Evolutionary conservation across 2,797 vertebrate genomes (phyloP), one percentile per base, ranked within the genome.

Genomic region (Tauraco hartlaubi): DNA sequence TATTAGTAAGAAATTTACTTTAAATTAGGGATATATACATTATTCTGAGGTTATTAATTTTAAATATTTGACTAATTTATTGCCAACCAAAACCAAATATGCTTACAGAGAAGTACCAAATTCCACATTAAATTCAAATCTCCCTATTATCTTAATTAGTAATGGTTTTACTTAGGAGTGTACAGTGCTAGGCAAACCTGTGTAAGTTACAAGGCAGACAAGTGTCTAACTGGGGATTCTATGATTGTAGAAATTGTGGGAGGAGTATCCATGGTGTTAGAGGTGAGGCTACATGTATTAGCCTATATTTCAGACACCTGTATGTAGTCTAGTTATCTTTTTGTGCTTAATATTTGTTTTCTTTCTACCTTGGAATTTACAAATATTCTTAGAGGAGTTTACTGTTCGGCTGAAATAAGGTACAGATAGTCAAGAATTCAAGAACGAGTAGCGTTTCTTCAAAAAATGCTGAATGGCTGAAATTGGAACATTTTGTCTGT

Each of bases 1-100:
- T 74, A 59, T 80, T 92, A 93, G 5, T 87, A 82, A 87, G 22
- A 8, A 64, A 59, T 85, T 85, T 78, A 56, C 59, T 80, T 88
- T 51, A 78, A 92, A 79, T 81, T 84, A 92, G 28, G 56, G 25
- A 51, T n/a, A 66, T 31, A 44, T 23, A 51, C 7, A 6, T 79
- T 66, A 46, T 79, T 64, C 19, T 64, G 49, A 80, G 76, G 76
- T 11, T 80, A 64, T 58, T 74, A 56, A 49, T 64, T 88, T 88
- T 23, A 88, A 94, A 25, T 76, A 58, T 46, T 69, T 86, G 37
- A 79, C 37, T 85, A 78, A 77, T 91, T 88, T 93, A 78, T 92
- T 91, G 78, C 26, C 29, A 88, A 73, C 31, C 26, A 93, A 94
- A 49, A 4, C 16, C 21, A 92, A 78, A 92, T 81, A 79, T 52